phyloP scores from a whole-genome alignment of 2,797 vertebrate genomes.

The Nothura maculosa region DNA sequence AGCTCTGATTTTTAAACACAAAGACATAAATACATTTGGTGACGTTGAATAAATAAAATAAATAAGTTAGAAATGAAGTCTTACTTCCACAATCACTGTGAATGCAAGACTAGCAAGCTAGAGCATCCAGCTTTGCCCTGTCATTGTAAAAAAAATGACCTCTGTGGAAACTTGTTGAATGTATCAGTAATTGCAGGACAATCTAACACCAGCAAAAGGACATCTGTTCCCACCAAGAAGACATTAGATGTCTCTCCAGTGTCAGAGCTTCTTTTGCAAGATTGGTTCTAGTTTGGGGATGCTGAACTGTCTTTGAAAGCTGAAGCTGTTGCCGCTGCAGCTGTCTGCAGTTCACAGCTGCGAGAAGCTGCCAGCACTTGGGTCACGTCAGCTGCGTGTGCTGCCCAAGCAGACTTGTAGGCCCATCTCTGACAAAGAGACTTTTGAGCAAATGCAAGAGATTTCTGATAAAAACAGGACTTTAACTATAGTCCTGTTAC shows the following conservation, averaged over 20 bases:
- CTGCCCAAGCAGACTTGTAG: not conserved
- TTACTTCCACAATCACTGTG: not conserved
- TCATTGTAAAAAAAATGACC: accelerated
- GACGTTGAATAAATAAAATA: not conserved
- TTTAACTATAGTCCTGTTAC: not conserved
- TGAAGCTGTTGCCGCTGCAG: not conserved
- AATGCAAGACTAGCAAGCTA: accelerated
- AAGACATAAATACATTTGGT: not conserved
- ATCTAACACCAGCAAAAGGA: not conserved
- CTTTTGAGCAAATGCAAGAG: not conserved
- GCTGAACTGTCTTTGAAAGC: not conserved
- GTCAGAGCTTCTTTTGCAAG: not conserved
- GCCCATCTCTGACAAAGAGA: not conserved
- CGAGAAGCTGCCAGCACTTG: accelerated
- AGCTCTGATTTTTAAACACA: accelerated
- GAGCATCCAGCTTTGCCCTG: not conserved
- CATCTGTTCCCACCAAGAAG: not conserved
- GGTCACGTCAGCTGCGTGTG: not conserved
- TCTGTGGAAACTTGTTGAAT: accelerated
- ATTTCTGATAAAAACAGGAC: not conserved
- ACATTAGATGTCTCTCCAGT: not conserved
- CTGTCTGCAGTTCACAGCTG: not conserved
- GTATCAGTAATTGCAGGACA: not conserved
- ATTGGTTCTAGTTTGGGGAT: not conserved
- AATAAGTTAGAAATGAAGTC: not conserved